Evolutionary conservation across 2,888 invertebrate species (phyloP).

Genomic region (Rosalia funebris): DNA sequence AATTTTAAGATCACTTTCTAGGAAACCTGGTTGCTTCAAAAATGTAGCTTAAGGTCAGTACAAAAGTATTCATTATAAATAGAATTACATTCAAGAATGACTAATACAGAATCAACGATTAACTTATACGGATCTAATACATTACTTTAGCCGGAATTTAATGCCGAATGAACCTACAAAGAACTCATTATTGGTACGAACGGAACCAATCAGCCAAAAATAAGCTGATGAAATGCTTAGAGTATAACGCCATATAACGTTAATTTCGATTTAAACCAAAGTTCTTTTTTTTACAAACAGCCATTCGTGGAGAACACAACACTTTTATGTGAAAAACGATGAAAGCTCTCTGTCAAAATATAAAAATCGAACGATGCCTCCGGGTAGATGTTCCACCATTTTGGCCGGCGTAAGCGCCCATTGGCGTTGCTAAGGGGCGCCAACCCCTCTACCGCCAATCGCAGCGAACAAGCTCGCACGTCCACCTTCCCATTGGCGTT

Average conservation of each 20-base stretch:
- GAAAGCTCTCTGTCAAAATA: conserved; percentile 61
- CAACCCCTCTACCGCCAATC: conserved; percentile 60
- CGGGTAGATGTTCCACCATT: conserved; percentile 62
- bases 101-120: too few relatives aligned
- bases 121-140: too few relatives aligned
- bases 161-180: conserved; percentile 27
- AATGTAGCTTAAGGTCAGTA: too few relatives aligned
- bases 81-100: too few relatives aligned
- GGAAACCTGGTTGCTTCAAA: too few relatives aligned
- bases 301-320: conserved; percentile 49
- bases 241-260: conserved; percentile 39
- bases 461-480: conserved; percentile 47
- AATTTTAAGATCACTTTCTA: too few relatives aligned
- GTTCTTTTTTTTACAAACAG: conserved; percentile 32
- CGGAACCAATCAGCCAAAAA: conserved; percentile 41
- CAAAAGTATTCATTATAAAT: too few relatives aligned
- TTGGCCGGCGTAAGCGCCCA: conserved; percentile 53
- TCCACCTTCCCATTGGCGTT: conserved; percentile 55
- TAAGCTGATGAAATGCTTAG: conserved; percentile 40
- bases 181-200: conserved; percentile 8
- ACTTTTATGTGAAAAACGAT: conserved; percentile 57
- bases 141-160: conserved; percentile 20
- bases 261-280: conserved; percentile 38
- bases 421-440: conserved; percentile 65
- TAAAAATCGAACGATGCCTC: conserved; percentile 64